Evolutionary conservation across 1,140 invertebrate genomes (phyloP).

Genomic region (Caenorhabditis elegans): WBcel235 BX284602.5:4699001-4699500

Average conservation of each 20-base stretch:
- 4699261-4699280: background rate
- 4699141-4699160: slow-evolving; percentile 51
- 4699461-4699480: too few relatives aligned
- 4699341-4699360: background rate
- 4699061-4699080: background rate
- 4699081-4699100: background rate
- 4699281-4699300: background rate
- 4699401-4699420: background rate
- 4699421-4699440: background rate
- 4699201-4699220: background rate
- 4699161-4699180: background rate
- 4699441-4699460: too few relatives aligned
- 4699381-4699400: background rate
- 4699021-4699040: slow-evolving; percentile 13
- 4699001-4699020: background rate
- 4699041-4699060: background rate
- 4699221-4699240: slow-evolving; percentile 91
- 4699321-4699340: background rate
- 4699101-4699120: slow-evolving; percentile 80
- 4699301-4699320: background rate
- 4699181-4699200: background rate
- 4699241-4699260: slow-evolving; percentile 95
- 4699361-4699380: background rate
- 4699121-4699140: slow-evolving; percentile 91
- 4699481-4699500: too few relatives aligned